A percentile compares a stretch with the other conserved stretches of the same genome.
Evolutionary conservation across 2,888 invertebrate genomes (phyloP).

Genomic region (Stegophylla sp.): DNA sequence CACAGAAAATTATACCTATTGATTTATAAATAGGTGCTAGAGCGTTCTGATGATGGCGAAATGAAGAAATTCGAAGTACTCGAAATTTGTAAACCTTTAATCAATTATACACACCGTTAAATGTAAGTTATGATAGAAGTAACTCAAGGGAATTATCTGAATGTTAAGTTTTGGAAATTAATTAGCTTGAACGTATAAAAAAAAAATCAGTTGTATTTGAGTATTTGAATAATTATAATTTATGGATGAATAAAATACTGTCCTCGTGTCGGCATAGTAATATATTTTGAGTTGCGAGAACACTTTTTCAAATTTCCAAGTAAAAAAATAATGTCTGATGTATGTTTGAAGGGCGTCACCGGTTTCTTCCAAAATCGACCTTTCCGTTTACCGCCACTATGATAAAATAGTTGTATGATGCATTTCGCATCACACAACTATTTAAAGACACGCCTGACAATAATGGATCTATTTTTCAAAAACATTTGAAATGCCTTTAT

Average conservation of each 20-base stretch:
- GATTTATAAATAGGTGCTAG: constrained; percentile 35
- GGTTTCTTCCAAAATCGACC: not conserved
- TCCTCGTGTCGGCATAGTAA: constrained; percentile 1
- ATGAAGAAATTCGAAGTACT: constrained; percentile 14
- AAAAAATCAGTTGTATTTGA: not conserved
- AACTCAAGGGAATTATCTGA: not conserved
- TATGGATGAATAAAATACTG: constrained; percentile 26
- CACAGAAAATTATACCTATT: constrained; percentile 49
- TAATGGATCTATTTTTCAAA: not conserved
- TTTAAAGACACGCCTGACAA: not conserved
- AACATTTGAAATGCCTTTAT: no score
- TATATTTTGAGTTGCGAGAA: not conserved
- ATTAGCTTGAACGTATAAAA: constrained; percentile 31
- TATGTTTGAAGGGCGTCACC: not conserved
- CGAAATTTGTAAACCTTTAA: constrained; percentile 11
- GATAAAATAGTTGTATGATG: no score
- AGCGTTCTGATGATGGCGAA: constrained; percentile 15
- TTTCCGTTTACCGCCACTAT: no score
- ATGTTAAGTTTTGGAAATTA: not conserved
- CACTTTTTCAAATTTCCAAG: not conserved
- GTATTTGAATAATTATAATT: constrained; percentile 23
- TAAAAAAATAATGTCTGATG: constrained; percentile 1
- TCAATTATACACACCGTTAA: constrained; percentile 40
- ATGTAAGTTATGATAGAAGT: constrained; percentile 14
- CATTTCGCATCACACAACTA: not conserved